Evolutionary conservation across 2,888 invertebrate genomes (phyloP).

Genomic region (Drosophila ezoana): DNA sequence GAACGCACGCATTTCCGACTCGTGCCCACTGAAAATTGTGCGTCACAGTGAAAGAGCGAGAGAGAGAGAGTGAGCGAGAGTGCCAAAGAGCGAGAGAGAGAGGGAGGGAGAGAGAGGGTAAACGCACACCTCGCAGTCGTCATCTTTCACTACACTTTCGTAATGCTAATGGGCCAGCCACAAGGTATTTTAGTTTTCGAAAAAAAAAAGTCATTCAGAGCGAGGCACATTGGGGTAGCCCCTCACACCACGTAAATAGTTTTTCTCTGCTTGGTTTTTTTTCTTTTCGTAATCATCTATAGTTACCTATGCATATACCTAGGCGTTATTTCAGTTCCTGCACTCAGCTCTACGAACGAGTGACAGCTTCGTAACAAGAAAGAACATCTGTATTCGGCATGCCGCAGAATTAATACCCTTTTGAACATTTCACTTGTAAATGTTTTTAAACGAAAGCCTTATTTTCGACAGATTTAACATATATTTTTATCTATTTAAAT

Average conservation of each 20-base stretch:
- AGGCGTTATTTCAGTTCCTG: slow-evolving; percentile 2
- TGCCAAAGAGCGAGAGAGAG: neutral
- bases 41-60: slow-evolving; percentile 9
- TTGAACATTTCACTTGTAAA: no score
- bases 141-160: slow-evolving; percentile 55
- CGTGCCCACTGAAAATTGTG: slow-evolving; percentile 27
- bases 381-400: neutral
- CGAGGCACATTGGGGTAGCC: slow-evolving; percentile 14
- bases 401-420: no score
- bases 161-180: slow-evolving; percentile 46
- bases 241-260: slow-evolving; percentile 17
- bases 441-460: no score
- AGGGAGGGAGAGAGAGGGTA: neutral
- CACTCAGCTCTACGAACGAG: neutral
- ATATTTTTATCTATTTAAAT: no score
- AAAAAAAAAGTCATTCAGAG: slow-evolving; percentile 15
- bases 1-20: slow-evolving; percentile 71
- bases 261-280: neutral
- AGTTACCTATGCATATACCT: slow-evolving; percentile 12
- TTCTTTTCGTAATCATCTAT: slow-evolving; percentile 22
- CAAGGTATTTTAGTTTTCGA: slow-evolving; percentile 24
- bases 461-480: no score
- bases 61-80: neutral
- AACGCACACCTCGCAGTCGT: slow-evolving; percentile 18
- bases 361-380: slow-evolving; percentile 1